Percentiles rank a stretch among this genome's conserved stretches.
Evolutionary conservation across 2,113 vertebrate genomes (phyloP).

Genomic region (Corythornis vintsioides): DNA sequence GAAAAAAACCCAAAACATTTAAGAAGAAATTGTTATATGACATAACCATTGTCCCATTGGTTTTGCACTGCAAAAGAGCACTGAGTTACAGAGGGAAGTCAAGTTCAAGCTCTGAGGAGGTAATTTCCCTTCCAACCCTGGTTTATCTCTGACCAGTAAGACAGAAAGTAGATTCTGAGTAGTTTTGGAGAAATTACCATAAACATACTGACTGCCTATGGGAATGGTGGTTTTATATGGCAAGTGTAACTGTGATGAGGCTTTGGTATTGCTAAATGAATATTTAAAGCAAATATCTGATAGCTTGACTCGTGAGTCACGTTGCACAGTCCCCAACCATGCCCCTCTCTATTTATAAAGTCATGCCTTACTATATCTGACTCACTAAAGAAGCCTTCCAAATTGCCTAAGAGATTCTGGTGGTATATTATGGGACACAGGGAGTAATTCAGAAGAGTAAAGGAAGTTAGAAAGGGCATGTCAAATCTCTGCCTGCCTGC

Average conservation of each 20-base stretch:
- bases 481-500: neutral
- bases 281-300: conserved; percentile 51
- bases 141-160: neutral
- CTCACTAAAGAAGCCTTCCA: conserved; percentile 54
- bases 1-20: neutral
- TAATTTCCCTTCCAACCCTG: neutral
- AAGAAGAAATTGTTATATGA: neutral
- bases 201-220: neutral
- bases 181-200: neutral
- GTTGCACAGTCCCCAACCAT: conserved; percentile 48
- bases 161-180: neutral
- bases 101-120: neutral
- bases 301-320: conserved; percentile 65
- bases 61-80: neutral
- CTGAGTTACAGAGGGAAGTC: neutral
- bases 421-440: neutral
- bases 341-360: conserved; percentile 76
- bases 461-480: neutral
- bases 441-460: neutral
- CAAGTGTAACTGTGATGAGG: neutral
- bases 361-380: conserved; percentile 66
- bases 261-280: conserved; percentile 28
- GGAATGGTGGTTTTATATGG: neutral
- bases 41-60: accelerated
- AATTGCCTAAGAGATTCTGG: conserved; percentile 16